Evolutionary conservation across 2,888 invertebrate genomes (phyloP).

Genomic region (Ametastegia equiseti): DNA sequence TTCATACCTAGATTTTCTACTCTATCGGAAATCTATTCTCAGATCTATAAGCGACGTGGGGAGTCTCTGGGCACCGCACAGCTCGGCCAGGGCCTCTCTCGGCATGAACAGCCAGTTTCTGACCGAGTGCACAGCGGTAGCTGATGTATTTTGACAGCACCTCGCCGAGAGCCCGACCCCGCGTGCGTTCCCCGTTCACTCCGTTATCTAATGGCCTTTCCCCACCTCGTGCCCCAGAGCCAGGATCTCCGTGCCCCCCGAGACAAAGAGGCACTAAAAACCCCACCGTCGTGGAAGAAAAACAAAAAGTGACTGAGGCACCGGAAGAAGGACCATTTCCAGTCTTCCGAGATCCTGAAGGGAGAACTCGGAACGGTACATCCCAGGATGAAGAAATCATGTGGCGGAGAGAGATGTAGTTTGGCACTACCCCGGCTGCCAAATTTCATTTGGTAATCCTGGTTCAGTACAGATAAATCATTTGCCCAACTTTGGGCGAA

Average conservation of each 20-base stretch:
- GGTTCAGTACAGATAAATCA: too few relatives aligned
- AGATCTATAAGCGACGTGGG: constrained; percentile 66
- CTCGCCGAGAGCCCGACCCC: constrained; percentile 60
- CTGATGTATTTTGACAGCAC: constrained; percentile 74
- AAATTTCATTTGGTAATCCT: too few relatives aligned
- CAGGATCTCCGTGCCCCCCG: neutral
- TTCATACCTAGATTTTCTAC: constrained; percentile 26
- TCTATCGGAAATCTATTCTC: constrained; percentile 42
- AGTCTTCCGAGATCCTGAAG: too few relatives aligned
- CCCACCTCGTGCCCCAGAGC: constrained; percentile 42
- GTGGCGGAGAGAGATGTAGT: neutral
- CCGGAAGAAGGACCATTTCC: neutral
- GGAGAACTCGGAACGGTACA: too few relatives aligned
- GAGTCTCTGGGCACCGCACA: constrained; percentile 56
- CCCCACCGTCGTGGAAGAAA: neutral
- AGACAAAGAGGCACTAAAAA: neutral
- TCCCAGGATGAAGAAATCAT: too few relatives aligned
- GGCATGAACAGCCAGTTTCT: constrained; percentile 63
- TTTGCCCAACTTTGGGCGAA: too few relatives aligned
- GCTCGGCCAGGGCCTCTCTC: too few relatives aligned
- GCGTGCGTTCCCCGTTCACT: constrained; percentile 60
- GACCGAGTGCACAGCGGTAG: constrained; percentile 73
- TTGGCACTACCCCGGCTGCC: too few relatives aligned
- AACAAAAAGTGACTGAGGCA: neutral
- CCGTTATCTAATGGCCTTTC: constrained; percentile 68